Base-by-base conservation (phyloP, 2,113 vertebrate species). In the Xyliphius kryptos region DNA sequence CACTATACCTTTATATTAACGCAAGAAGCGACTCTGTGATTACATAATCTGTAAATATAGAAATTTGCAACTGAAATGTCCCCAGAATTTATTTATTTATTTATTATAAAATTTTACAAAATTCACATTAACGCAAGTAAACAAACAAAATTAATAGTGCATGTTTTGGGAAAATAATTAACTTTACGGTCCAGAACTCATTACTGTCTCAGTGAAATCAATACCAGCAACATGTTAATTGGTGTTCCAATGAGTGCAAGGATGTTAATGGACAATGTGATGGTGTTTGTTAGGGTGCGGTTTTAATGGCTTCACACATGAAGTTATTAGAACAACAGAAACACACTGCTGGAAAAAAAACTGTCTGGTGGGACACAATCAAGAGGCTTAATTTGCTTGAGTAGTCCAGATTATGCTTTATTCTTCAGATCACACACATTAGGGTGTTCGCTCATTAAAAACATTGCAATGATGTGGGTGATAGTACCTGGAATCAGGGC, bases 151-250 rank as follows among this genome's bases (percentile, higher is more conserved):
- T 67, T 3, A 70, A 72, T 63, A 72, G 56, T 57, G 60, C 43
- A 65, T 53, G 56, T 70, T 66, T 66, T 61, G 51, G 66, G 56
- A 71, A 69, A 71, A n/a, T 72, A 71, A 76, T 74, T 74, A 77
- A 66, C 64, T 76, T 71, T 69, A 77, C 67, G 58, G 67, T 66
- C 71, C 67, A 67, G 68, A 76, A 68, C 66, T 72, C 65, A 67
- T 75, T 76, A 71, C 46, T 15, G 43, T 50, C 60, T 54, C 46
- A 10, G 37, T 32, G 56, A 57, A 67, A 70, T 75, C 74, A 53
- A 80, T 74, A 75, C 37, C 61, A 52, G 43, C 44, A 64, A 56
- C 48, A 62, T 70, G 68, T 69, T 74, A 80, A 78, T 72, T 70
- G 59, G 71, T 70, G 63, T 67, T 71, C 65, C 59, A 61, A 66